Base-by-base conservation (phyloP, 2,113 vertebrate genomes). In the Ammodytes dubius region DNA sequence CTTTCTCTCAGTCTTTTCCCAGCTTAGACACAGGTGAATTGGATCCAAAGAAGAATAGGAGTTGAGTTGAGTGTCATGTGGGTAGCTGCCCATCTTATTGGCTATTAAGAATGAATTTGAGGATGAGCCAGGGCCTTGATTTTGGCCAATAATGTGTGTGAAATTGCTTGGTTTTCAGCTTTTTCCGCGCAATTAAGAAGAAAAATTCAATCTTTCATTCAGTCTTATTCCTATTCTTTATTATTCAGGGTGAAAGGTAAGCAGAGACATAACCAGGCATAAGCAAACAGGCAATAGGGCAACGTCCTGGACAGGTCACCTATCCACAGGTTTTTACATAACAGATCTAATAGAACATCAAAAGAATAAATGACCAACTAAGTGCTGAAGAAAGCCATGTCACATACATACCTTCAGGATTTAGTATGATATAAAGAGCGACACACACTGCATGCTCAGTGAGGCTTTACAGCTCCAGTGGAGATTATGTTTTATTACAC, bases 401-500 rank as follows among this genome's bases (percentile, higher is more conserved):
- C 42, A 56, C 49, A 77, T 52, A 37, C 59, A 54, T 49, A 27
- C 9, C 15, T 9, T 37, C 54, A 27, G 70, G 15, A 65, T 71
- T 73, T 53, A 39, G 65, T 73, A 68, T 74, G 10, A 75, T 49
- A 78, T 17, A 74, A 27, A 11, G 35, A 15, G 68, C 47, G 35
- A 47, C 14, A 60, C 81, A 76, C 70, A 69, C 64, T 64, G 13
- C 15, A n/a, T 61, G 46, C 52, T 83, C 79, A 87, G 59, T 15
- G 27, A 53, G 85, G 89, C 90, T 89, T 90, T 81, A 77, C 60
- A 87, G 37, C 67, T 68, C 50, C 75, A 56, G 46, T 4, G 4
- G 56, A 71, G 84, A 91, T 90, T 91, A 89, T 57, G 17, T 84
- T 91, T 90, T 89, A 83, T 84, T 82, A 85, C 77, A 83, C 84